Evolutionary conservation across 2,797 vertebrate species (phyloP).

Genomic region (Micromesistius poutassou): DNA sequence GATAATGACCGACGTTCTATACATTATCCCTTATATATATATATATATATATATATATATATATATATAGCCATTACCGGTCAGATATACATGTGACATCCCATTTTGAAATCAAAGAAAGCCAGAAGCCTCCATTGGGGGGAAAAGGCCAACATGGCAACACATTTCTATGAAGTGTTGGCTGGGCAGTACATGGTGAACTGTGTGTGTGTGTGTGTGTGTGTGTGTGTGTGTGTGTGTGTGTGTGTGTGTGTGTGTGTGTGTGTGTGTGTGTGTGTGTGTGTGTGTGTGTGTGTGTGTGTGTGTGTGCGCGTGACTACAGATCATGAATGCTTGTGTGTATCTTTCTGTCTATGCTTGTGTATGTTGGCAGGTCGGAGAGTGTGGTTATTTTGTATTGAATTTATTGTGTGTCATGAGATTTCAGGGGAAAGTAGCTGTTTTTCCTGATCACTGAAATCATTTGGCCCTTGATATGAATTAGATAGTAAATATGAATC

Average conservation of each 20-base stretch:
- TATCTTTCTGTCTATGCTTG: neutral
- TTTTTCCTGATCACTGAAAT: slow-evolving; percentile 49
- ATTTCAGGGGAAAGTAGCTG: slow-evolving; percentile 43
- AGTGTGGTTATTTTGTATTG: neutral
- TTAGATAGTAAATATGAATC: slow-evolving; percentile 50
- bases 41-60: too few relatives aligned
- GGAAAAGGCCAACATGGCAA: too few relatives aligned
- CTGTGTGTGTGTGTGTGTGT: too few relatives aligned
- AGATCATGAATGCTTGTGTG: neutral
- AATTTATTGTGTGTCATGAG: neutral
- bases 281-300: slow-evolving; percentile 5
- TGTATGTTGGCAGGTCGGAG: neutral
- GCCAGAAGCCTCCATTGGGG: too few relatives aligned
- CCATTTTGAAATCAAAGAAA: too few relatives aligned
- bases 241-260: slow-evolving; percentile 7
- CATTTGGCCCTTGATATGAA: slow-evolving; percentile 57
- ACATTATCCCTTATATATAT: too few relatives aligned
- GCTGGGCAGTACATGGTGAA: too few relatives aligned
- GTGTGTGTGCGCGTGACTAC: slow-evolving; percentile 4
- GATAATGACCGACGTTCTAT: too few relatives aligned
- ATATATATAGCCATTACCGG: too few relatives aligned
- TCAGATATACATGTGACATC: too few relatives aligned
- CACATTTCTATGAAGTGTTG: too few relatives aligned
- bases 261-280: slow-evolving; percentile 4
- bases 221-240: neutral